Conservation (phyloP, 2,888 invertebrate genomes). For the Elmis aenea region DNA sequence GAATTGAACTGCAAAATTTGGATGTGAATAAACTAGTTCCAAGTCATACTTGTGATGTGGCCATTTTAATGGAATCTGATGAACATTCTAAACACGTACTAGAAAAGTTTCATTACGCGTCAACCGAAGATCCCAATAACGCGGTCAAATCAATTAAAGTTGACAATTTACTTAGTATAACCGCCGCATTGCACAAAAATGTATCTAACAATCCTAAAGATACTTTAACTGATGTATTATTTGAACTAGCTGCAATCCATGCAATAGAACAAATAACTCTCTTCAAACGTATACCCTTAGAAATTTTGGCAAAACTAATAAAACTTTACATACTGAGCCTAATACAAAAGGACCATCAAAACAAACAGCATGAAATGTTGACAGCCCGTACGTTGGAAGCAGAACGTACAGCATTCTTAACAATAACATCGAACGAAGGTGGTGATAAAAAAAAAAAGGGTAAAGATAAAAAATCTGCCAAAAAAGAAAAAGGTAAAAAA, state of each 20-base stretch:
- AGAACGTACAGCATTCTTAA: background rate
- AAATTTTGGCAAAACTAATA: constrained; percentile 8
- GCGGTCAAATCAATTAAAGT: too few species aligned
- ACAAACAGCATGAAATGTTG: constrained; percentile 1
- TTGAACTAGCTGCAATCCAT: constrained; percentile 3
- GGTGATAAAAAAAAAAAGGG: constrained; percentile 5
- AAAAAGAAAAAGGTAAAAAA: background rate
- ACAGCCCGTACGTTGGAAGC: constrained; percentile 1
- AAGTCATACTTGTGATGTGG: too few species aligned
- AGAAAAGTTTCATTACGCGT: too few species aligned
- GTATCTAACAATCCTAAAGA: too few species aligned
- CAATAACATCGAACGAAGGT: background rate
- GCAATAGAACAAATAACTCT: background rate
- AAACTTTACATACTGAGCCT: constrained; percentile 10
- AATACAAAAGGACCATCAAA: constrained; percentile 10
- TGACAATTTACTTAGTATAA: too few species aligned
- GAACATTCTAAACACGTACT: too few species aligned
- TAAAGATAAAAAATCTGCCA: background rate
- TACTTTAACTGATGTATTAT: constrained; percentile 3
- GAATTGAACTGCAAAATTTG: too few species aligned
- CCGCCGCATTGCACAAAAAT: too few species aligned
- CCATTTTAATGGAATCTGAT: too few species aligned
- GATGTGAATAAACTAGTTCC: too few species aligned
- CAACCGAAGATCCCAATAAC: too few species aligned
- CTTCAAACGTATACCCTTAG: constrained; percentile 3